Conservation (phyloP, 2,797 vertebrate genomes). For the Cossypha caffra region DNA sequence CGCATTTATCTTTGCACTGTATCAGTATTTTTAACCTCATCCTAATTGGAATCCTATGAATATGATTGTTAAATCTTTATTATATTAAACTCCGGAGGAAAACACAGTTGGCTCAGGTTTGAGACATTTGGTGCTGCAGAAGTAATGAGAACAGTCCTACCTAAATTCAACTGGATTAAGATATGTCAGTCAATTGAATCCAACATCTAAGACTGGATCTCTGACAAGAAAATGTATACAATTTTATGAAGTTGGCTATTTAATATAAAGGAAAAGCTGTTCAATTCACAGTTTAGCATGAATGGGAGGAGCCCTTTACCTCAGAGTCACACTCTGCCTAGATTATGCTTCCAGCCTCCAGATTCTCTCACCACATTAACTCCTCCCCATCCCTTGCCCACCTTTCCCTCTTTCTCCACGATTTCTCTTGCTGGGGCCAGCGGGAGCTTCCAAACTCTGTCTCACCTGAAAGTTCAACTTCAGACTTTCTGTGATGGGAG, state of each 20-base stretch:
- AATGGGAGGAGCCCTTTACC: not conserved
- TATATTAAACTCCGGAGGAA: not conserved
- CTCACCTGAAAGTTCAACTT: not conserved
- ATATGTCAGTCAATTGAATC: not conserved
- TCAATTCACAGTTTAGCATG: not conserved
- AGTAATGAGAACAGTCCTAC: not conserved
- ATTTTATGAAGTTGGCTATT: not conserved
- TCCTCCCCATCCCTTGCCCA: not conserved
- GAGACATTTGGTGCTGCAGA: not conserved
- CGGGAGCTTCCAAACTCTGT: not conserved
- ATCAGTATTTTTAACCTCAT: not conserved
- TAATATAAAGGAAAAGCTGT: not conserved
- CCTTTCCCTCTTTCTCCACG: not conserved
- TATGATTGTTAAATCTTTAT: not conserved
- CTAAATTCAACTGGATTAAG: slow-evolving; percentile 2
- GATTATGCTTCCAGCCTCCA: not conserved
- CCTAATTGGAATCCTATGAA: not conserved
- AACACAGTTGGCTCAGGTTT: not conserved
- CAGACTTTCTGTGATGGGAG: not conserved
- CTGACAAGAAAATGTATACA: not conserved
- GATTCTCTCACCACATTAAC: not conserved
- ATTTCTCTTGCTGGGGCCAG: not conserved
- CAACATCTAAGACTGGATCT: not conserved
- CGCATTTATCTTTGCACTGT: not conserved
- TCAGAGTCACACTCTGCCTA: not conserved